Percentiles rank a stretch among this genome's conserved stretches.
Evolutionary conservation across 2,888 invertebrate species (phyloP).

Genomic region (Ormyrus rosae): DNA sequence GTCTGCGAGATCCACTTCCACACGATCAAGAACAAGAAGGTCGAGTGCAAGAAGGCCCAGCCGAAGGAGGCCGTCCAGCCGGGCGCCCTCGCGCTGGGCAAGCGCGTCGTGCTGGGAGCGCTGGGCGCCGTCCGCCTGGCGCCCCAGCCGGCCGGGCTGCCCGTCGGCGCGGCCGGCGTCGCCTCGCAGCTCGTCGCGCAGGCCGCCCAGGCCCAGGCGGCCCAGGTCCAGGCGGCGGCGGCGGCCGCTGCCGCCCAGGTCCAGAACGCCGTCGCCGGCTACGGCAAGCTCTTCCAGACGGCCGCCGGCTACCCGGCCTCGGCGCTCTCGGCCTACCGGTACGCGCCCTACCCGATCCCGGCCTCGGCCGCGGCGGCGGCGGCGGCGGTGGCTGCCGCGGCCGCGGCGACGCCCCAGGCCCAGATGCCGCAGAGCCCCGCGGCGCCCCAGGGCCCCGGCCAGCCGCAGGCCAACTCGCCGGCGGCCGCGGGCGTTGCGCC

Average conservation of each 20-base stretch:
- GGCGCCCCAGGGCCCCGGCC: constrained; percentile 75
- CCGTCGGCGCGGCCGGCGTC: constrained; percentile 76
- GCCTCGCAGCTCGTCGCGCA: constrained; percentile 77
- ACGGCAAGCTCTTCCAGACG: constrained; percentile 80
- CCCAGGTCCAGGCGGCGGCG: constrained; percentile 77
- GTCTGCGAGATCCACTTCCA: constrained; percentile 96
- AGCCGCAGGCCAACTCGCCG: constrained; percentile 75
- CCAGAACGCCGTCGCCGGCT: constrained; percentile 80
- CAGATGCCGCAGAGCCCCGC: constrained; percentile 78
- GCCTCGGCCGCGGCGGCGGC: constrained; percentile 71
- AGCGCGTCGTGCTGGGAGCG: constrained; percentile 84
- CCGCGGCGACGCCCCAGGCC: constrained; percentile 79
- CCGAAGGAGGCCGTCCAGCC: constrained; percentile 92
- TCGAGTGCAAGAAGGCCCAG: constrained; percentile 94
- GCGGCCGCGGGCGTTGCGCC: constrained; percentile 81
- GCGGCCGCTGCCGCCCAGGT: constrained; percentile 78
- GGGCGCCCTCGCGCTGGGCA: constrained; percentile 82
- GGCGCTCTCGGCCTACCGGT: constrained; percentile 74
- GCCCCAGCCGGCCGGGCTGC: constrained; percentile 79
- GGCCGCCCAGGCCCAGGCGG: constrained; percentile 74
- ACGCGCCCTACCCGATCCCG: constrained; percentile 72
- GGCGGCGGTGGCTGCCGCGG: constrained; percentile 72
- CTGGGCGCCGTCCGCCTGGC: constrained; percentile 81
- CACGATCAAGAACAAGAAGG: constrained; percentile 94
- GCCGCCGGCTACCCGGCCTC: constrained; percentile 73